A percentile compares a stretch with the other conserved stretches of the same genome.
These are phyloP conservation scores for Trilocha varians DNA, from an alignment of 2,888 invertebrate species.

Conservation along the genomic window DNA sequence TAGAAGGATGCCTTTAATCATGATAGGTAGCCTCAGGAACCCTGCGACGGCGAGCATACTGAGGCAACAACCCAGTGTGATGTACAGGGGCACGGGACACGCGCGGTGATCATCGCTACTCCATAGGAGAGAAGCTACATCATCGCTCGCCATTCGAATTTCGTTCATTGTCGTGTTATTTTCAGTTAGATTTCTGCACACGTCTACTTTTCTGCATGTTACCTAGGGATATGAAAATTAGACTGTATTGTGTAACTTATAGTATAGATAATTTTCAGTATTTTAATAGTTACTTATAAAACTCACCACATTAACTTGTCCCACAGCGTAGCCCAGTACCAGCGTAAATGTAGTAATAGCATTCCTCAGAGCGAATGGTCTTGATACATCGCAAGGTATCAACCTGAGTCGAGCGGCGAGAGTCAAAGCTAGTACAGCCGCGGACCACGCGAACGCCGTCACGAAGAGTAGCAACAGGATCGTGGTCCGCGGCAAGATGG, in stretches of 20 bases:
- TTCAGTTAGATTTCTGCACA: conserved; percentile 54
- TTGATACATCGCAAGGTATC: conserved; percentile 89
- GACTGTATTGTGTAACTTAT: too few species aligned
- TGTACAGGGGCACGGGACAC: conserved; percentile 90
- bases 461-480: conserved; percentile 88
- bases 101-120: conserved; percentile 78
- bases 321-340: conserved; percentile 88
- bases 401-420: conserved; percentile 87
- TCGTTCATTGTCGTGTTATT: conserved; percentile 69
- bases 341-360: conserved; percentile 92
- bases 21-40: conserved; percentile 86
- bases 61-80: conserved; percentile 87
- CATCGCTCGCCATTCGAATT: conserved; percentile 45
- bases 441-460: conserved; percentile 92
- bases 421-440: conserved; percentile 87
- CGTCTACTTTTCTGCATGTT: conserved; percentile 55
- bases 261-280: neutral
- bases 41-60: conserved; percentile 89
- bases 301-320: conserved; percentile 94
- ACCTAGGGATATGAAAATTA: conserved; percentile 40
- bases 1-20: conserved; percentile 85
- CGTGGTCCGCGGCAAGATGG: conserved; percentile 87
- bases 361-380: conserved; percentile 85
- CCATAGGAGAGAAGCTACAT: conserved; percentile 47
- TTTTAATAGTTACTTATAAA: conserved; percentile 3